Evolutionary conservation across 2,888 invertebrate species (phyloP).

Genomic region (Epinotia bilunana): DNA sequence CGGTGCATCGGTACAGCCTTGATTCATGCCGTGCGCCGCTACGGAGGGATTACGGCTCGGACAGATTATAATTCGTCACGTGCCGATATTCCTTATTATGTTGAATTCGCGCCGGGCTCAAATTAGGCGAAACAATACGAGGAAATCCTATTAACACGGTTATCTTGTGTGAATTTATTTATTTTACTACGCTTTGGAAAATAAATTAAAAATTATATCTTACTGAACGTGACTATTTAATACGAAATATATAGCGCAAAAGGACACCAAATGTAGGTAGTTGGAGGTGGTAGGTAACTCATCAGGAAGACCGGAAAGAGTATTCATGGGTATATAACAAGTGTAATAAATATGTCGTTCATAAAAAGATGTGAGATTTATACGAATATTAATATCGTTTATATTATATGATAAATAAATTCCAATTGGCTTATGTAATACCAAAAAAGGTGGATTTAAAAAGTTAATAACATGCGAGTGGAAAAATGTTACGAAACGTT

Average conservation of each 20-base stretch:
- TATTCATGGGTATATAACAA: not conserved
- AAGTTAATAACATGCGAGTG: not conserved
- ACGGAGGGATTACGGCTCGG: slow-evolving; percentile 62
- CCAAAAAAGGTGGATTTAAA: not conserved
- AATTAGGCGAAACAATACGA: not conserved
- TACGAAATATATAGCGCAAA: not conserved
- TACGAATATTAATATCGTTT: slow-evolving; percentile 1
- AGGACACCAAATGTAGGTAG: not conserved
- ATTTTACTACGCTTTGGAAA: too few species aligned
- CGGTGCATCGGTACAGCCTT: slow-evolving; percentile 50
- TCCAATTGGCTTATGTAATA: not conserved
- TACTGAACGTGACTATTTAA: too few species aligned
- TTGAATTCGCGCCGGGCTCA: slow-evolving; percentile 46
- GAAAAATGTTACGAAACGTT: slow-evolving; percentile 30
- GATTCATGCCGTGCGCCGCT: slow-evolving; percentile 60
- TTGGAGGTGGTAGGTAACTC: not conserved
- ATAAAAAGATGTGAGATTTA: not conserved
- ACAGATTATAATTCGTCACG: slow-evolving; percentile 74
- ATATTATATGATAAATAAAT: not conserved
- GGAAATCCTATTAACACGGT: not conserved
- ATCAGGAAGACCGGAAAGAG: not conserved
- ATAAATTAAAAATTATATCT: too few species aligned
- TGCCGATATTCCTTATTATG: slow-evolving; percentile 60
- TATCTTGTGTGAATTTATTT: not conserved
- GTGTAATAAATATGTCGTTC: not conserved